These are phyloP conservation scores for Micrasema minimum DNA, from an alignment of 1,140 invertebrate species.

Conservation along the genomic window DNA sequence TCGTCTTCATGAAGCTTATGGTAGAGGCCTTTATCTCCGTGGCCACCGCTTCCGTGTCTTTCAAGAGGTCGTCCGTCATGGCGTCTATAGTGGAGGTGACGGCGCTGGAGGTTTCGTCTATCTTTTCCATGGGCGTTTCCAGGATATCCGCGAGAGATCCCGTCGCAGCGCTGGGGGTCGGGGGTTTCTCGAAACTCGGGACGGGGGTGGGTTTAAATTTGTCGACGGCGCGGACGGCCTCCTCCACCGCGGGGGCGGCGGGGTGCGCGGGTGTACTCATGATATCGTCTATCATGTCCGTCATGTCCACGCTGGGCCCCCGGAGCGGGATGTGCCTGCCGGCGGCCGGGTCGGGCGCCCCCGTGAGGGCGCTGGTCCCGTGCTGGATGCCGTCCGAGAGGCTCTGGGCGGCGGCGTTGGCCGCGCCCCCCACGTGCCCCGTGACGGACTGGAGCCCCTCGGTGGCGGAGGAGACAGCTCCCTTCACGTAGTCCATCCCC, in stretches of 20 bases:
- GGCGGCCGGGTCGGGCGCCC: slow-evolving; percentile 24
- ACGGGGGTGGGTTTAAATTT: slow-evolving; percentile 49
- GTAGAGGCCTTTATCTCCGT: slow-evolving; percentile 16
- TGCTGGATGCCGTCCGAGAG: slow-evolving; percentile 15
- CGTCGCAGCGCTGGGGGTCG: slow-evolving; percentile 42
- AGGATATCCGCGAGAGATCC: slow-evolving; percentile 43
- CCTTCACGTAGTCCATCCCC: slow-evolving; percentile 50
- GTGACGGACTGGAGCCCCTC: slow-evolving; percentile 39
- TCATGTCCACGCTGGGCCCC: slow-evolving; percentile 16
- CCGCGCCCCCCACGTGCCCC: neutral
- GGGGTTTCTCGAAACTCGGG: slow-evolving; percentile 51
- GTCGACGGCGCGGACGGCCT: slow-evolving; percentile 26
- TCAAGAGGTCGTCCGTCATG: slow-evolving; percentile 46
- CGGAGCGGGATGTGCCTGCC: slow-evolving; percentile 34
- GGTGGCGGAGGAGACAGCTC: slow-evolving; percentile 39
- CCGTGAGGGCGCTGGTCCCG: slow-evolving; percentile 10
- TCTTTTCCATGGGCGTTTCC: slow-evolving; percentile 46
- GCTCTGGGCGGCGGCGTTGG: slow-evolving; percentile 7
- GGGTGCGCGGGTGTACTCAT: slow-evolving; percentile 41
- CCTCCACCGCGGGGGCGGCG: slow-evolving; percentile 20
- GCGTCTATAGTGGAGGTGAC: slow-evolving; percentile 40
- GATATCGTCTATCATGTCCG: slow-evolving; percentile 35
- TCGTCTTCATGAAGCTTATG: slow-evolving; percentile 15
- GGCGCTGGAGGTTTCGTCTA: slow-evolving; percentile 37
- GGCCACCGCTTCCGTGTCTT: slow-evolving; percentile 42